These are phyloP conservation scores for Pomatostomus ruficeps DNA, from an alignment of 2,113 vertebrate species.

Conservation along the genomic window DNA sequence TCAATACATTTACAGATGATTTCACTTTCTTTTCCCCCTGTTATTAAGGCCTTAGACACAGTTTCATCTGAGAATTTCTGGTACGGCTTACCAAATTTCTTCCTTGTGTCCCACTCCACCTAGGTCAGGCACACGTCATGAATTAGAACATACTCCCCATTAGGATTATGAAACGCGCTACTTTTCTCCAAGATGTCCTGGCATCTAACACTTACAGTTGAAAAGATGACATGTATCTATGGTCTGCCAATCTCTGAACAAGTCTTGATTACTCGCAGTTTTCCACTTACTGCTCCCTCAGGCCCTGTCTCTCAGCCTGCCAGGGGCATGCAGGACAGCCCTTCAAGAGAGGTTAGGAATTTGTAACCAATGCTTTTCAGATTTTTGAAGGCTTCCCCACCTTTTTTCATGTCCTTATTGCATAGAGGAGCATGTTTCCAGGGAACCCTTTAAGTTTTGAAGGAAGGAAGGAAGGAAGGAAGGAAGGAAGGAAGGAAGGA, in stretches of 20 bases:
- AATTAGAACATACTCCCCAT: not conserved
- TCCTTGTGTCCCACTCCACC: not conserved
- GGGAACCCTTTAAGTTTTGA: not conserved
- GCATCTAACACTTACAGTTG: not conserved
- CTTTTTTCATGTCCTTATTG: too few relatives aligned
- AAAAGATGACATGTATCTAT: not conserved
- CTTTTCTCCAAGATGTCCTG: not conserved
- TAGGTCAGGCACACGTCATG: rapidly evolving
- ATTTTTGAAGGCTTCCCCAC: not conserved
- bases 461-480: too few relatives aligned
- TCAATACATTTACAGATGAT: not conserved
- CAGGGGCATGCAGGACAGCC: not conserved
- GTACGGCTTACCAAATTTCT: not conserved
- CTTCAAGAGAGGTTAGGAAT: rapidly evolving
- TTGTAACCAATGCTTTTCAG: not conserved
- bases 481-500: too few relatives aligned
- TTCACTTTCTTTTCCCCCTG: not conserved
- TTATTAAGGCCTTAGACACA: not conserved
- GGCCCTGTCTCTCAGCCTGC: too few relatives aligned
- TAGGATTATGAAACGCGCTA: not conserved
- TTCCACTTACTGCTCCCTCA: not conserved
- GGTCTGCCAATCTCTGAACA: not conserved
- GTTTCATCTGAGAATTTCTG: not conserved
- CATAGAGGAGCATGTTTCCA: rapidly evolving
- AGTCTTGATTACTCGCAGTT: not conserved